Base-by-base conservation (phyloP, 2,888 invertebrate species). In the Hylaea fasciaria region DNA sequence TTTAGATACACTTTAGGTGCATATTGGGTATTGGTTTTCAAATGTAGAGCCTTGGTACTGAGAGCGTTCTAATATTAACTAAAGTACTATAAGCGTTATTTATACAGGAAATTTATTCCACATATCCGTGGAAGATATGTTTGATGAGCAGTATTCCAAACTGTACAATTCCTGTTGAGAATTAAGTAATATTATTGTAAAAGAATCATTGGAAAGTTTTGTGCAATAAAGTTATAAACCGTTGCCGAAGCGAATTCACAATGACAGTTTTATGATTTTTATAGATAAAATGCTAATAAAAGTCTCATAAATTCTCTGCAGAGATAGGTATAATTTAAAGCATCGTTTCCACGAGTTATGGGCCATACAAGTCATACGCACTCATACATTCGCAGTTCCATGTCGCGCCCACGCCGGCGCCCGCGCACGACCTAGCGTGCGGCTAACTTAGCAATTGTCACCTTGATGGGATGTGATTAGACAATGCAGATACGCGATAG, bases 341-440 rank as follows among this genome's bases (percentile, higher is more conserved):
- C 5, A 45, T 35, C 35, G 60, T 51, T 47, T 46, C 29, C 44
- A 13, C 48, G 56, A 69, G 41, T 65, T 61, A 67, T 59, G 64
- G 62, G 48, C 39, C 43, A 48, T 62, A 59, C 62, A 62, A 70
- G 62, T 49, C 57, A 50, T 35, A 54, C 43, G 50, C 5, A 37
- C 9, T 9, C 11, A 53, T 49, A 48, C 48, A 53, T 49, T 51
- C 53, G 58, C 57, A 57, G 48, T 55, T n/a, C 57, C 67, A 61
- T 63, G 66, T 60, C 40, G 62, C 69, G 68, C 80, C 80, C 75
- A 78, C 81, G 66, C 65, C 68, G 77, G 79, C 81, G 80, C 79
- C 77, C 73, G 80, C 80, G 78, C 77, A 70, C 50, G 43, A 1
- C 32, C 62, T 61, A 56, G 67, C 64, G 60, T 17, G 68, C 14